Evolutionary conservation across 2,113 vertebrate species (phyloP).

Genomic region (Clarias macrocephalus): DNA sequence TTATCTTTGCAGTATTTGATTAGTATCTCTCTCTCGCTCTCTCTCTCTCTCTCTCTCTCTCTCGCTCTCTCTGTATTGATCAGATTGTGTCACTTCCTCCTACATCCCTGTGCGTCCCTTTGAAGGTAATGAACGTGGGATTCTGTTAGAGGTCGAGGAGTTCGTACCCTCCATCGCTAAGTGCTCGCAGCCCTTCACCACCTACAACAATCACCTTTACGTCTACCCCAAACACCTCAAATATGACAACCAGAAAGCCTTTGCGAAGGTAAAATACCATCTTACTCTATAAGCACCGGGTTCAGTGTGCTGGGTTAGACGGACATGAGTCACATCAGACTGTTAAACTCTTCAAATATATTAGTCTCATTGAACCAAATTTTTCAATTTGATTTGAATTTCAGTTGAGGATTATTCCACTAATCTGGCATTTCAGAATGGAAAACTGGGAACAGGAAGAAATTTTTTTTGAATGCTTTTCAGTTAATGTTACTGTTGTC

Average conservation of each 20-base stretch:
- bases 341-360: not conserved
- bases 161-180: slow-evolving; percentile 93
- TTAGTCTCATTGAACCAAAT: not conserved
- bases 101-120: slow-evolving; percentile 92
- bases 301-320: not conserved
- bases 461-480: not conserved
- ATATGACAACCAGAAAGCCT: slow-evolving; percentile 93
- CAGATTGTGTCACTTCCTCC: slow-evolving; percentile 94
- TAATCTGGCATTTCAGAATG: not conserved
- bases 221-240: slow-evolving; percentile 94
- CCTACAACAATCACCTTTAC: slow-evolving; percentile 96
- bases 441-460: not conserved
- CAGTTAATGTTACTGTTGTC: not conserved
- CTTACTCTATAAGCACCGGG: not conserved
- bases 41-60: not conserved
- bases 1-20: not conserved
- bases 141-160: slow-evolving; percentile 91
- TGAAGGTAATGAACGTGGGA: slow-evolving; percentile 72
- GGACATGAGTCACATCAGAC: not conserved
- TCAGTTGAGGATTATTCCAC: not conserved
- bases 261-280: slow-evolving; percentile 82
- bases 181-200: slow-evolving; percentile 91
- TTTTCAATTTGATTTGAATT: not conserved
- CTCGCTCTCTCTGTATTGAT: not conserved
- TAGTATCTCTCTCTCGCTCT: not conserved